These are phyloP conservation scores for Pedionomus torquatus DNA, from an alignment of 2,113 vertebrate species.

Conservation along the genomic window DNA sequence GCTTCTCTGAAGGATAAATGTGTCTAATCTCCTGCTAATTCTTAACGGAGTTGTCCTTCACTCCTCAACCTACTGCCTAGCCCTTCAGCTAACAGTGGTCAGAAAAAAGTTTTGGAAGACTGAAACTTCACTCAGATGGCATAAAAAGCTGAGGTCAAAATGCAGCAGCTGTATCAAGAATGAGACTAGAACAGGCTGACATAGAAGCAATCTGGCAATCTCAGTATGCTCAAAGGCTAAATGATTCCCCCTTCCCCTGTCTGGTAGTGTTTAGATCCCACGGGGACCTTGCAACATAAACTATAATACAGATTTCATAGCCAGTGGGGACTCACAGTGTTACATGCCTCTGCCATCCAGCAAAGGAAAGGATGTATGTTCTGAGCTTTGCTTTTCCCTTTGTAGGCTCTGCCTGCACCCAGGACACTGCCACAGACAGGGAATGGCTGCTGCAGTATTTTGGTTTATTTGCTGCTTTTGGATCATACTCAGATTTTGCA, in stretches of 20 bases:
- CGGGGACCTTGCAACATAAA: not conserved
- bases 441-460: not conserved
- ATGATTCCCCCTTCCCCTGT: too few species aligned
- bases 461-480: not conserved
- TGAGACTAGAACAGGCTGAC: not conserved
- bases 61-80: not conserved
- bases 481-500: not conserved
- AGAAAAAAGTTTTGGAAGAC: not conserved
- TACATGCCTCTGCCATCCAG: rapidly evolving
- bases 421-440: not conserved
- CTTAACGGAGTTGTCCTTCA: not conserved
- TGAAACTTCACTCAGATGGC: not conserved
- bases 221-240: not conserved
- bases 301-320: not conserved
- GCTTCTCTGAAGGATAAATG: not conserved
- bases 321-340: not conserved
- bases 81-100: not conserved
- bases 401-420: not conserved
- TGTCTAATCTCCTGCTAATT: not conserved
- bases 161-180: not conserved
- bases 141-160: not conserved
- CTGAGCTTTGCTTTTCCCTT: not conserved
- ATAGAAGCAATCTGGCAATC: not conserved
- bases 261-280: not conserved
- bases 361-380: not conserved